These are phyloP conservation scores for Panurus biarmicus DNA, from an alignment of 2,113 vertebrate genomes.

Conservation along the genomic window DNA sequence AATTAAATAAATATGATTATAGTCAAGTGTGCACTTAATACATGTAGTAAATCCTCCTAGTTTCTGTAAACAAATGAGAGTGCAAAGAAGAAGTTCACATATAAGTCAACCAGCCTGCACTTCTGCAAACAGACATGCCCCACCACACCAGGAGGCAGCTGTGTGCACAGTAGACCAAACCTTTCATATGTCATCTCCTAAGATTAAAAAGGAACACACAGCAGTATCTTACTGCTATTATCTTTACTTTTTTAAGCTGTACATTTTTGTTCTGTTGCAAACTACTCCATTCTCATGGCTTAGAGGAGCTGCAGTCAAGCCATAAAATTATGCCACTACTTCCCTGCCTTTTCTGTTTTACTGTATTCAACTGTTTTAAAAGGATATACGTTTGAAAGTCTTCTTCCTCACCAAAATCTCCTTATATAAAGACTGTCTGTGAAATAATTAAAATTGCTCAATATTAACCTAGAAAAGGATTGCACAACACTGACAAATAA, in stretches of 20 bases:
- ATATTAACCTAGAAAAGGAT: slow-evolving; percentile 40
- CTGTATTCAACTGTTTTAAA: neutral
- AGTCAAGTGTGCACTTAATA: neutral
- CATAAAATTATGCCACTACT: neutral
- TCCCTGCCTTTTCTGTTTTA: neutral
- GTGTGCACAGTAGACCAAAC: neutral
- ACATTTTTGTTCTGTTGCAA: neutral
- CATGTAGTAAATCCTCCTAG: neutral
- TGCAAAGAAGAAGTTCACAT: neutral
- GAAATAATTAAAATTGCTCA: slow-evolving; percentile 41
- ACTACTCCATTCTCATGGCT: neutral
- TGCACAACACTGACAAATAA: slow-evolving; percentile 33
- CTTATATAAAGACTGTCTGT: neutral
- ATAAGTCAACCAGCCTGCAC: neutral
- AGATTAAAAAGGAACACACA: neutral
- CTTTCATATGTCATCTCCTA: neutral
- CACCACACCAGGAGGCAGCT: neutral
- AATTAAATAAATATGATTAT: neutral
- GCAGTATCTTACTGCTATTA: neutral
- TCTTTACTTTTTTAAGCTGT: neutral
- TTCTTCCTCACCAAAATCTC: slow-evolving; percentile 14
- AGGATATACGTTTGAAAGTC: neutral
- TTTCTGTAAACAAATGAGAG: neutral
- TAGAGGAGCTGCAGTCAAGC: neutral
- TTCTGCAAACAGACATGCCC: neutral